A percentile compares a stretch with the other conserved stretches of the same genome.
Evolutionary conservation across 2,888 invertebrate genomes (phyloP).

Genomic region (Balanococcus diminutus): DNA sequence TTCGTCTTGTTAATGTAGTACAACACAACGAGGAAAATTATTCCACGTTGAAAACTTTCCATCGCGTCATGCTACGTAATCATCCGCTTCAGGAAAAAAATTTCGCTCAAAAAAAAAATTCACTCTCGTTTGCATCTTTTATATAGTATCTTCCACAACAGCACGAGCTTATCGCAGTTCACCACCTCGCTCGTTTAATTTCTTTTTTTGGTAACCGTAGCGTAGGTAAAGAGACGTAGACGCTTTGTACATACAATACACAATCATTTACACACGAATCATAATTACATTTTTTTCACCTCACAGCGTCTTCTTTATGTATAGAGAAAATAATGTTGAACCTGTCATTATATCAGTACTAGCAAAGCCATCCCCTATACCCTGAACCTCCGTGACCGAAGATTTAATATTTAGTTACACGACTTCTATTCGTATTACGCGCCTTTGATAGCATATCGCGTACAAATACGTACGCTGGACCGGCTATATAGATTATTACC

Average conservation of each 20-base stretch:
- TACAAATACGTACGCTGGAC: neutral
- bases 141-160: neutral
- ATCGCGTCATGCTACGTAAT: neutral
- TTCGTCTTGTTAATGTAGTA: neutral
- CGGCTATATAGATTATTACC: neutral
- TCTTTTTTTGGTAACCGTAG: neutral
- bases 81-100: neutral
- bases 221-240: too few species aligned
- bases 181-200: neutral
- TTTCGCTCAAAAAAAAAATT: neutral
- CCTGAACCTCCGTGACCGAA: slow-evolving; percentile 1
- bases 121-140: neutral
- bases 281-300: neutral
- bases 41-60: neutral
- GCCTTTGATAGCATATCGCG: slow-evolving; percentile 17
- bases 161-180: too few species aligned
- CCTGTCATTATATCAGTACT: neutral
- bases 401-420: slow-evolving; percentile 1
- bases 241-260: neutral
- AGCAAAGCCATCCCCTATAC: neutral
- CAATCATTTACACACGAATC: neutral
- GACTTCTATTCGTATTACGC: slow-evolving; percentile 22
- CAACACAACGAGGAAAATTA: neutral
- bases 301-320: neutral
- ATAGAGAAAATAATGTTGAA: neutral